Conservation (phyloP, 2,797 vertebrate genomes). For the Myotis daubentonii region DNA sequence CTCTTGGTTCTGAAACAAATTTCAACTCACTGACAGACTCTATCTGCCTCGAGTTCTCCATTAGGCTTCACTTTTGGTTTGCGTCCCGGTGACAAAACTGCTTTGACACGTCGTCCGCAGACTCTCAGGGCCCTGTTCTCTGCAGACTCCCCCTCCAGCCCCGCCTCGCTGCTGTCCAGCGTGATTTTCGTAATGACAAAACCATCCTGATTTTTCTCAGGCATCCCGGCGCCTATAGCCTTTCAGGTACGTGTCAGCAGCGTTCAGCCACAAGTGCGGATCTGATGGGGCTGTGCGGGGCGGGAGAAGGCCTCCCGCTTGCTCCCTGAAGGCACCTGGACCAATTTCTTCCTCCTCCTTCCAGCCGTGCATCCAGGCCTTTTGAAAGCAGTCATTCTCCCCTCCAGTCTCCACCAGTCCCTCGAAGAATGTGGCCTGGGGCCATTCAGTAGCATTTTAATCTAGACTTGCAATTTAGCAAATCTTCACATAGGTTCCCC, state of each 20-base stretch:
- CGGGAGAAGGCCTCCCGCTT: not conserved
- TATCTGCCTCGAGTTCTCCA: slow-evolving; percentile 89
- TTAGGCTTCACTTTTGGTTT: slow-evolving; percentile 89
- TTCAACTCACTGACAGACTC: slow-evolving; percentile 95
- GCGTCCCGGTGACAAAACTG: slow-evolving; percentile 91
- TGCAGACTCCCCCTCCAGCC: slow-evolving; percentile 9
- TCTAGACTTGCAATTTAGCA: slow-evolving; percentile 69
- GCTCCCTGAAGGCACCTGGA: not conserved
- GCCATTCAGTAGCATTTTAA: slow-evolving; percentile 68
- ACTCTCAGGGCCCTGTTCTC: slow-evolving; percentile 75
- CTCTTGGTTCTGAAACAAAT: slow-evolving; percentile 83
- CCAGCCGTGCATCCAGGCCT: not conserved
- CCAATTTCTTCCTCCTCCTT: not conserved
- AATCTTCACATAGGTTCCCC: slow-evolving; percentile 59
- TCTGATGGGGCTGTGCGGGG: not conserved
- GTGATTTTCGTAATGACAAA: slow-evolving; percentile 75
- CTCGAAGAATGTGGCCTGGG: slow-evolving; percentile 51
- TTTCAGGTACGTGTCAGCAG: slow-evolving; percentile 51
- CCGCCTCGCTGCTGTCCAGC: not conserved
- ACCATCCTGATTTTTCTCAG: slow-evolving; percentile 61
- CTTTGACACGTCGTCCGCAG: slow-evolving; percentile 90
- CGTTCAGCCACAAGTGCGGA: not conserved
- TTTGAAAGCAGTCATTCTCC: not conserved
- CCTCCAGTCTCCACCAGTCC: not conserved
- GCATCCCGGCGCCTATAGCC: not conserved